Percentiles rank a stretch among this genome's conserved stretches.
These are phyloP conservation scores for Thaumetopoea pityocampa DNA, from an alignment of 1,140 invertebrate species.

Conservation along the genomic window DNA sequence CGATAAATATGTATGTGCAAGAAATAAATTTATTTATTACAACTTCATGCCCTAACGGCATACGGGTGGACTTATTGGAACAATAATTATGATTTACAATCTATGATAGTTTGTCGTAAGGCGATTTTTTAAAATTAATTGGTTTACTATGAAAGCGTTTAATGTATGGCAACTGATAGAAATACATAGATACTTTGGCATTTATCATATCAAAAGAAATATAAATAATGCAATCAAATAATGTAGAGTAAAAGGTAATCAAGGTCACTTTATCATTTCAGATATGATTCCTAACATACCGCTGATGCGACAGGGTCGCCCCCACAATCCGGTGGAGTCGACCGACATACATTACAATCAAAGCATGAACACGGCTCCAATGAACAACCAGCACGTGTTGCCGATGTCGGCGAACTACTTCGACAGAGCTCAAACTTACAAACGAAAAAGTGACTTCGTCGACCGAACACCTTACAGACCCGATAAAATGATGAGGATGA, in stretches of 20 bases:
- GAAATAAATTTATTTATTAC: no score
- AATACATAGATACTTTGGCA: no score
- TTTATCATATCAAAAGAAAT: no score
- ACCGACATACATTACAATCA: conserved; percentile 62
- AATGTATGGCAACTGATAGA: no score
- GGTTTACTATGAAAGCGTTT: no score
- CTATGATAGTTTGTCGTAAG: no score
- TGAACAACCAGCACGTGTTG: conserved; percentile 47
- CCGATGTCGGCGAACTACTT: conserved; percentile 58
- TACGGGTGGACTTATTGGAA: no score
- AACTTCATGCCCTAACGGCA: no score
- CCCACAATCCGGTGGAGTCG: conserved; percentile 56
- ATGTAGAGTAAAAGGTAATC: neutral
- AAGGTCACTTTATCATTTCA: conserved; percentile 31
- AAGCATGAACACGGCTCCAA: conserved; percentile 39
- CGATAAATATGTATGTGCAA: no score
- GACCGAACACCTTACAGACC: conserved; percentile 49
- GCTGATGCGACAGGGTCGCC: conserved; percentile 51
- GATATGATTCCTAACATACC: conserved; percentile 58
- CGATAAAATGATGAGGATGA: conserved; percentile 63
- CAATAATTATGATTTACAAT: no score
- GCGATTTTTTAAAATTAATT: no score
- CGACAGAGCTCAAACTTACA: conserved; percentile 52
- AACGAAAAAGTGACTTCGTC: conserved; percentile 62
- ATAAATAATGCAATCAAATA: no score